Percentiles rank a stretch among this genome's conserved stretches.
These are phyloP conservation scores for Drosophila anomalata DNA, from an alignment of 2,888 invertebrate species.

Conservation along the genomic window DNA sequence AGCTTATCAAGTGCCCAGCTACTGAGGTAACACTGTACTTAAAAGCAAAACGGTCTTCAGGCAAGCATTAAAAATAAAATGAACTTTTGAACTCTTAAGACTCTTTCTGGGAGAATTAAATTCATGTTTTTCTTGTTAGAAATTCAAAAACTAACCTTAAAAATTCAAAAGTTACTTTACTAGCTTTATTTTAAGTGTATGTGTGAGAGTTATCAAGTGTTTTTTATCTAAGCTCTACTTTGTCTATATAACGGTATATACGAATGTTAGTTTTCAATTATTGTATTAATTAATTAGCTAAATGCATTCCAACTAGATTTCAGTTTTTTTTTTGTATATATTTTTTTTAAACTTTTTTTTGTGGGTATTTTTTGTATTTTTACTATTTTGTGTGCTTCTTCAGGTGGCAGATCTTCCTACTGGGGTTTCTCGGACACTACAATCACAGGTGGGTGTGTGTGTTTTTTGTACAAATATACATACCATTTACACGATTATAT, in stretches of 20 bases:
- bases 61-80: constrained; percentile 3
- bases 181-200: constrained; percentile 5
- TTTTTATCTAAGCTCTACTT: constrained; percentile 57
- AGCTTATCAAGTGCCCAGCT: constrained; percentile 43
- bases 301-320: constrained; percentile 73
- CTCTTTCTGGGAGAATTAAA: not conserved
- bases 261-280: constrained; percentile 53
- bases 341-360: constrained; percentile 22
- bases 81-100: not conserved
- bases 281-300: constrained; percentile 67
- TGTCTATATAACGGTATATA: constrained; percentile 48
- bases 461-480: constrained; percentile 77
- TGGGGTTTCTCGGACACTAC: constrained; percentile 74
- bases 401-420: constrained; percentile 46
- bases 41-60: constrained; percentile 43
- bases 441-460: constrained; percentile 34
- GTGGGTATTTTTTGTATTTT: constrained; percentile 27
- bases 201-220: constrained; percentile 4
- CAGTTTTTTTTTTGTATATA: constrained; percentile 13
- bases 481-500: constrained; percentile 70
- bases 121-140: too few species aligned
- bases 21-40: constrained; percentile 28
- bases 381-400: constrained; percentile 17
- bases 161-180: not conserved
- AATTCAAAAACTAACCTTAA: constrained; percentile 5